Evolutionary conservation across 2,113 vertebrate genomes (phyloP).

Genomic region (Crotalus horridus): DNA sequence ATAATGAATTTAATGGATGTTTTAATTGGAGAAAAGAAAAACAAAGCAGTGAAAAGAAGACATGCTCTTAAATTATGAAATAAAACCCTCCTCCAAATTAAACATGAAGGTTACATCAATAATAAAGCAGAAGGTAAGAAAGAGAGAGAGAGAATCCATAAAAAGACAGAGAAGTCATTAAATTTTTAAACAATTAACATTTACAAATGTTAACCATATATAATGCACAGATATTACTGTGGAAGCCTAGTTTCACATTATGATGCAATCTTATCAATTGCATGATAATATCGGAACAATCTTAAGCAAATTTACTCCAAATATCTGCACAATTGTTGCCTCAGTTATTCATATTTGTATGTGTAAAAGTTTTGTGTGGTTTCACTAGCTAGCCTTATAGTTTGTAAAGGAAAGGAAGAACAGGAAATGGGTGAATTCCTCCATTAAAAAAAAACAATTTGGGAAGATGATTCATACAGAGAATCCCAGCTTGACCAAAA

Average conservation of each 20-base stretch:
- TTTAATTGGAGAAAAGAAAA: not conserved
- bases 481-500: not conserved
- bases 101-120: not conserved
- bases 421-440: not conserved
- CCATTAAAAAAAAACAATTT: not conserved
- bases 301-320: not conserved
- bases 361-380: not conserved
- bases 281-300: not conserved
- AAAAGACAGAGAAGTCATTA: not conserved
- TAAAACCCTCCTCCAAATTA: not conserved
- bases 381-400: not conserved
- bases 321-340: not conserved
- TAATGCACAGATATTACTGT: not conserved
- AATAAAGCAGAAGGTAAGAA: not conserved
- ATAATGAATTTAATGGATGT: not conserved
- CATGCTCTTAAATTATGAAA: not conserved
- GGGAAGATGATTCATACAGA: not conserved
- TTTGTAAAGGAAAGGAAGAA: not conserved
- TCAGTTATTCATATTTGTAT: not conserved
- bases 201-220: not conserved
- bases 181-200: not conserved
- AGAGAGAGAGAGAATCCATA: not conserved
- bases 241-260: not conserved
- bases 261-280: not conserved
- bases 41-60: not conserved